These are phyloP conservation scores for Pristionchus japonicus DNA, from an alignment of 2,888 invertebrate genomes.

Conservation along the genomic window DNA sequence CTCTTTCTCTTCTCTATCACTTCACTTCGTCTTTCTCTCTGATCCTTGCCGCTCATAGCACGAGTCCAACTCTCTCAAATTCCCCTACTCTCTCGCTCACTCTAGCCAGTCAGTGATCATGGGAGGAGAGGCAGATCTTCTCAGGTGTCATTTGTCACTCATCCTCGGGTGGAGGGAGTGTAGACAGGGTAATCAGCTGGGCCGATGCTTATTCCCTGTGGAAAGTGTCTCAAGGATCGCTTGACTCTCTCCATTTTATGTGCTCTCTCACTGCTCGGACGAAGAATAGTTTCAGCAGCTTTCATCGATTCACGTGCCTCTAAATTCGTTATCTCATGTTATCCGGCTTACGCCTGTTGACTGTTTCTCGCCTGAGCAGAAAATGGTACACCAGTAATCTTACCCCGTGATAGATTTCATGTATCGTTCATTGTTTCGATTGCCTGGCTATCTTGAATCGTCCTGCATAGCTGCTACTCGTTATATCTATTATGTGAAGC, in stretches of 20 bases:
- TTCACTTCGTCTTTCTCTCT: constrained; percentile 2
- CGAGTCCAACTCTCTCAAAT: not conserved
- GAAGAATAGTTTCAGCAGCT: not conserved
- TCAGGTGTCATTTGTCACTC: constrained; percentile 30
- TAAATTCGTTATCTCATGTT: not conserved
- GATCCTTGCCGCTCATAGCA: not conserved
- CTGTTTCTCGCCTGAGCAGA: not conserved
- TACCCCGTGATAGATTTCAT: not conserved
- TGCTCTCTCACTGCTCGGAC: not conserved
- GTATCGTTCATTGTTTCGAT: not conserved
- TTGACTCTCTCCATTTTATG: not conserved
- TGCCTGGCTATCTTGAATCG: not conserved
- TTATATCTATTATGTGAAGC: not conserved
- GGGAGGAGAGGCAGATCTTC: not conserved
- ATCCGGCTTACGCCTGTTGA: not conserved
- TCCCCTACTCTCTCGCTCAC: not conserved
- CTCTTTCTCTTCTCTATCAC: not conserved
- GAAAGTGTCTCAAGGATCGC: not conserved
- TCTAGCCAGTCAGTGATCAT: not conserved
- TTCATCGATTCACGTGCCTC: not conserved
- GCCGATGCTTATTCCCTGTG: not conserved
- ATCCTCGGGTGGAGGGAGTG: not conserved
- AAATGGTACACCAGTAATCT: not conserved
- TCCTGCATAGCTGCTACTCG: not conserved
- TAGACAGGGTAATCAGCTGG: constrained; percentile 1